Evolutionary conservation across 1,140 invertebrate genomes (phyloP).

Genomic region (Latrodectus geometricus): DNA sequence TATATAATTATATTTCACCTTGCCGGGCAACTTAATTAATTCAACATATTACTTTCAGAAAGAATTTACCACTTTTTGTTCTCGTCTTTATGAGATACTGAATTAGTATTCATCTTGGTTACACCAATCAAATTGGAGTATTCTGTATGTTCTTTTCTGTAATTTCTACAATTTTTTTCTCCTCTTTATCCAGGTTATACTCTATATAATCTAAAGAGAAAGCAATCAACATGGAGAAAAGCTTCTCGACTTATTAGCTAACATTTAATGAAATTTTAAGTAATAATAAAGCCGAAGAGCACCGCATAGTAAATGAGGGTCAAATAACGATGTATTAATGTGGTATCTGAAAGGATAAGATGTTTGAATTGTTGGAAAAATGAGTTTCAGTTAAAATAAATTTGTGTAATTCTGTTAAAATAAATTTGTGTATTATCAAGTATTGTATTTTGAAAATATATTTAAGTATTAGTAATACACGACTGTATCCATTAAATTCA

Average conservation of each 20-base stretch:
- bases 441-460: no score
- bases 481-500: no score
- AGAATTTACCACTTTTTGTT: conserved; percentile 1
- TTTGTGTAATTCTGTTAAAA: no score
- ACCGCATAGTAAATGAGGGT: neutral
- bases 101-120: conserved; percentile 38
- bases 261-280: conserved; percentile 35
- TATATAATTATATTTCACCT: conserved; percentile 45
- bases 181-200: neutral
- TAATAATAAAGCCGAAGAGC: conserved; percentile 11
- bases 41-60: conserved; percentile 34
- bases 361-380: no score
- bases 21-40: conserved; percentile 40
- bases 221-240: conserved; percentile 2
- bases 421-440: no score
- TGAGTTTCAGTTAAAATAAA: no score
- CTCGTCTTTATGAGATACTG: neutral
- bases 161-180: neutral
- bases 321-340: neutral
- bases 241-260: conserved; percentile 10
- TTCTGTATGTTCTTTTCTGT: conserved; percentile 34
- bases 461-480: no score
- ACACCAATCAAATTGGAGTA: conserved; percentile 14
- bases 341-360: no score
- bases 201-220: neutral